Evolutionary conservation across 1,140 invertebrate genomes (phyloP), one percentile per base, ranked within the genome.

Genomic region (Cotesia typhae): DNA sequence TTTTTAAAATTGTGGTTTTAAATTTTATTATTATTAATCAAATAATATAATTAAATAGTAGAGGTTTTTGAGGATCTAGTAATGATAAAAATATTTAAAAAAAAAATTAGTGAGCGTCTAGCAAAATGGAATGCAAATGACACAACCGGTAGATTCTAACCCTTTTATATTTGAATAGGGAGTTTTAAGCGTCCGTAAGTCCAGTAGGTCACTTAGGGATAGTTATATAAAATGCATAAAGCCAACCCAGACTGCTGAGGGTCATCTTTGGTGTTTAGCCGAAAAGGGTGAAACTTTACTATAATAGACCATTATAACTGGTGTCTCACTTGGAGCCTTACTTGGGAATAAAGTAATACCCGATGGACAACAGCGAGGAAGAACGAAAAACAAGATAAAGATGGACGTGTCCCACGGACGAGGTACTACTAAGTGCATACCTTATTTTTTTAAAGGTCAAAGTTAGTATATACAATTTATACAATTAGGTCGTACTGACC

Each of bases 401-500:
- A 28, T 28, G 28, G 28, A 28, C 28, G 28, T 61, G 36, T 41
- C 63, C 63, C 63, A 65, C 41, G 63, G 37, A 65, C 41, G 63
- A 14, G 41, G 10, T 10, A 47, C 41, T 10, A 47, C 41, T 9
- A 10, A 47, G 41, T 47, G 41, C 7, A 47, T 10, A 47, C 41
- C 6, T 47, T 47, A 47, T 47, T 47, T 47, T 47, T 47, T 47
- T 7, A 47, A 3, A 47, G 41, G 41, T 55, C n/a, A 66, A 47
- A 66, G 28, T 28, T 28, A 28, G 28, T 28, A 2, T 28, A 28
- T 28, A 28, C 28, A 28, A 28, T 28, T 28, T 28, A 28, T 28
- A 28, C 52, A 66, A 66, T 66, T 20, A 52, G 64, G 14, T 60
- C 64, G 12, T 41, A 66, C 38, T 66, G 64, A 66, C 64, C 64